A percentile compares a stretch with the other conserved stretches of the same genome.
These are phyloP conservation scores for Hipposideros larvatus DNA, from an alignment of 2,797 vertebrate species.

Conservation along the genomic window DNA sequence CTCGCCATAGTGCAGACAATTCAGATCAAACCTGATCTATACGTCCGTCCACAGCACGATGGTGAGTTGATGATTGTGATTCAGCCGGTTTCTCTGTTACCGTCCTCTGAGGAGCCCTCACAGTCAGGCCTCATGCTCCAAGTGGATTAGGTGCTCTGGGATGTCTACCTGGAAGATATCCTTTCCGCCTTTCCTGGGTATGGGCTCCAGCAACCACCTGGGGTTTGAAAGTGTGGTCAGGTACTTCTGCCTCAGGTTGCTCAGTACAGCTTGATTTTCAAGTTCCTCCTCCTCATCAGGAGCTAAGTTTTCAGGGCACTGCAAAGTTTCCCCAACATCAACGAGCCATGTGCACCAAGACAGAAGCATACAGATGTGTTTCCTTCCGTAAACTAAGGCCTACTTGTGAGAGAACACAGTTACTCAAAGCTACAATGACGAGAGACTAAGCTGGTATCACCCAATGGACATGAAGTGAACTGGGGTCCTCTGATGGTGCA, in stretches of 20 bases:
- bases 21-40: too few relatives aligned
- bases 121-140: background rate
- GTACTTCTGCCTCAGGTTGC: constrained; percentile 90
- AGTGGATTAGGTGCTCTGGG: constrained; percentile 89
- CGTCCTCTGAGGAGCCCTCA: background rate
- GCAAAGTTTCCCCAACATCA: constrained; percentile 91
- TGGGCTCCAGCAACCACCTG: constrained; percentile 91
- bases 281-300: too few relatives aligned
- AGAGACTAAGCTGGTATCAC: background rate
- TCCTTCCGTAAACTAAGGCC: background rate
- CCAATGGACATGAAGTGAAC: background rate
- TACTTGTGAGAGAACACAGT: background rate
- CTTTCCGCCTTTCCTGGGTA: constrained; percentile 87
- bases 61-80: too few relatives aligned
- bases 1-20: too few relatives aligned
- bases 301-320: too few relatives aligned
- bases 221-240: constrained; percentile 92
- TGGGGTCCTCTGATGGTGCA: background rate
- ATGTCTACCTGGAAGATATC: constrained; percentile 93
- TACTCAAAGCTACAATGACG: background rate
- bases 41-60: too few relatives aligned
- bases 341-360: constrained; percentile 89
- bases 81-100: too few relatives aligned
- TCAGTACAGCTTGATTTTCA: constrained; percentile 90
- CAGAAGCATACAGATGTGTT: constrained; percentile 31